A percentile compares a stretch with the other conserved stretches of the same genome.
phyloP scores from a whole-genome alignment of 2,797 vertebrate species.

The Acanthopagrus latus region DNA sequence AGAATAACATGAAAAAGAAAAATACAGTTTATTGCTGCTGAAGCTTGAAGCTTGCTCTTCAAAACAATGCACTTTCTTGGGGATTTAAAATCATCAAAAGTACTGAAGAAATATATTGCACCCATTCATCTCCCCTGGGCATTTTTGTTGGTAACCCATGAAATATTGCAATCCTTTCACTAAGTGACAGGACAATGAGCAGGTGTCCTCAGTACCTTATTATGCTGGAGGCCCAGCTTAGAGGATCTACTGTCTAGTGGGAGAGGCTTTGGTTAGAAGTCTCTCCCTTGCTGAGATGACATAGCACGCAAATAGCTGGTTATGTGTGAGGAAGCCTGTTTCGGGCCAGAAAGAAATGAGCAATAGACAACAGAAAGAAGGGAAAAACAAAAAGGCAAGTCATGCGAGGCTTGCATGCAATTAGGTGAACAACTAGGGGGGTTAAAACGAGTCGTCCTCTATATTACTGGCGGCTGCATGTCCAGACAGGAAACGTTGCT shows the following conservation, averaged over 20 bases:
- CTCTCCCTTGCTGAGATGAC: constrained; percentile 7
- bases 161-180: constrained; percentile 19
- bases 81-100: constrained; percentile 5
- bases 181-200: constrained; percentile 41
- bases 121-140: constrained; percentile 6
- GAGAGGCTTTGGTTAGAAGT: constrained; percentile 6
- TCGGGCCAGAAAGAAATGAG: background rate
- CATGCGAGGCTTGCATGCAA: too few species aligned
- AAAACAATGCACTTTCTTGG: background rate
- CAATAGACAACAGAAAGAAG: too few species aligned
- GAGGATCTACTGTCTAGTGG: constrained; percentile 6
- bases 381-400: too few species aligned
- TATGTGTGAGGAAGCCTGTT: constrained; percentile 5
- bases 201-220: constrained; percentile 9
- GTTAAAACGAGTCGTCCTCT: too few species aligned
- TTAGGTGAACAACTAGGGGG: too few species aligned
- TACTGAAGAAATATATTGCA: constrained; percentile 1
- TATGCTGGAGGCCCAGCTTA: background rate
- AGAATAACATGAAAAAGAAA: background rate
- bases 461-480: too few species aligned
- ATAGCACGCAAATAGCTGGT: constrained; percentile 7
- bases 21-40: background rate
- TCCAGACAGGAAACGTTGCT: too few species aligned
- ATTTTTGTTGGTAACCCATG: constrained; percentile 1
- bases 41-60: constrained; percentile 8